Conservation (phyloP, 2,888 invertebrate species). For the Minunthozetes semirufus region DNA sequence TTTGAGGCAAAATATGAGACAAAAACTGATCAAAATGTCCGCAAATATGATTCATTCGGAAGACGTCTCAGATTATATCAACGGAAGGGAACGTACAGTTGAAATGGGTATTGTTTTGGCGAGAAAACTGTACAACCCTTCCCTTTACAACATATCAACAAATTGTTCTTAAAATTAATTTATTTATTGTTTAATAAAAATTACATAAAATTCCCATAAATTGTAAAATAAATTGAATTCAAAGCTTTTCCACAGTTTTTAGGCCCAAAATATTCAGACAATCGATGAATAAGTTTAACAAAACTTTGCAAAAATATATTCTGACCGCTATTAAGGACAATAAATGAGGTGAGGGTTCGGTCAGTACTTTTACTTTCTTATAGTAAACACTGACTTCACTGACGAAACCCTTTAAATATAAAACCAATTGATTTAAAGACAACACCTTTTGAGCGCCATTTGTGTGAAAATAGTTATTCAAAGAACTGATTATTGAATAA, state of each 20-base stretch:
- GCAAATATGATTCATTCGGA: slow-evolving; percentile 46
- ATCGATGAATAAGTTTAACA: background rate
- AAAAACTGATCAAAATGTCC: background rate
- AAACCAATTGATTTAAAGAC: slow-evolving; percentile 6
- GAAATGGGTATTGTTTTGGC: slow-evolving; percentile 21
- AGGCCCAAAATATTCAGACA: slow-evolving; percentile 3
- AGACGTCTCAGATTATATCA: slow-evolving; percentile 9
- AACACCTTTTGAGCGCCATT: background rate
- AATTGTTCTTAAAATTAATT: background rate
- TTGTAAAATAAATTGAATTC: background rate
- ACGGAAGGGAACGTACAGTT: background rate
- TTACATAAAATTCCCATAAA: background rate
- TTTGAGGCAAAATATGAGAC: background rate
- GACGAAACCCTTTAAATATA: slow-evolving; percentile 7
- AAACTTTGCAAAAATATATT: background rate
- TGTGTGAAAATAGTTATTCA: background rate
- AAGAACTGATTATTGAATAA: background rate
- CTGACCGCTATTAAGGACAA: background rate
- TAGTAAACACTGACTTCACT: slow-evolving; percentile 31
- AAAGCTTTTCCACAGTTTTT: background rate
- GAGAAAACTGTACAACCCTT: background rate
- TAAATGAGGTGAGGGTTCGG: slow-evolving; percentile 17
- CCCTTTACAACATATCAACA: background rate
- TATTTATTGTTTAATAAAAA: background rate
- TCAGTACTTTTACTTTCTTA: slow-evolving; percentile 28